phyloP scores from a whole-genome alignment of 2,888 invertebrate species.

The Caradrina clavipalpis region DNA sequence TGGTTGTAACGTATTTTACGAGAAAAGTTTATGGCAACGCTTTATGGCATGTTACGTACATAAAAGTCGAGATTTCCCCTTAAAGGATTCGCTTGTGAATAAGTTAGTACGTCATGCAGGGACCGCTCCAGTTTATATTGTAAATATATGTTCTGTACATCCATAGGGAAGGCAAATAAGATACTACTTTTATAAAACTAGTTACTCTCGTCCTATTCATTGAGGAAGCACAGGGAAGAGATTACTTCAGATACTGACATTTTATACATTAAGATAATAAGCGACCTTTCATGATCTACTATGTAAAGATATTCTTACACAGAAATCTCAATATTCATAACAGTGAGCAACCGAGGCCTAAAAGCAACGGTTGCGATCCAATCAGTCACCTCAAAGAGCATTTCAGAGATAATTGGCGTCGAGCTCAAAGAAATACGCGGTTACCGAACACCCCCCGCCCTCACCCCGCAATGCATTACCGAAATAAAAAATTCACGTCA shows the following conservation, averaged over 20 bases:
- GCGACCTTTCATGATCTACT: constrained; percentile 15
- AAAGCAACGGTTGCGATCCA: constrained; percentile 78
- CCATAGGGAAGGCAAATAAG: constrained; percentile 43
- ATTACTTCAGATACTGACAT: constrained; percentile 7
- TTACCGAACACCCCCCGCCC: constrained; percentile 55
- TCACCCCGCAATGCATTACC: constrained; percentile 82
- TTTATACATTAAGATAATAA: constrained; percentile 36
- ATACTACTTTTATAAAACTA: constrained; percentile 26
- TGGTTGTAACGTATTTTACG: constrained; percentile 85
- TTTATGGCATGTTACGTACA: constrained; percentile 88
- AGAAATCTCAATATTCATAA: constrained; percentile 55
- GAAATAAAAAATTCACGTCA: constrained; percentile 87
- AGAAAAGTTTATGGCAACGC: constrained; percentile 78
- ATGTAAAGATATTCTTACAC: constrained; percentile 36
- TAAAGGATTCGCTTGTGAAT: constrained; percentile 84
- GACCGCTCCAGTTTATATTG: constrained; percentile 55
- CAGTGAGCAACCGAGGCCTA: constrained; percentile 58
- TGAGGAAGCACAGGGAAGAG: background rate
- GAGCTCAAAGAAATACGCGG: constrained; percentile 74
- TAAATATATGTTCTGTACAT: constrained; percentile 49
- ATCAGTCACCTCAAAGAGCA: constrained; percentile 85
- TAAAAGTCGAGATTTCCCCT: constrained; percentile 88
- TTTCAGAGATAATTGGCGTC: constrained; percentile 82
- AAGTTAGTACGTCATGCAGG: constrained; percentile 79
- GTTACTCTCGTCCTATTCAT: background rate